phyloP scores from a whole-genome alignment of 2,888 invertebrate species.

The Nomada fucata region DNA sequence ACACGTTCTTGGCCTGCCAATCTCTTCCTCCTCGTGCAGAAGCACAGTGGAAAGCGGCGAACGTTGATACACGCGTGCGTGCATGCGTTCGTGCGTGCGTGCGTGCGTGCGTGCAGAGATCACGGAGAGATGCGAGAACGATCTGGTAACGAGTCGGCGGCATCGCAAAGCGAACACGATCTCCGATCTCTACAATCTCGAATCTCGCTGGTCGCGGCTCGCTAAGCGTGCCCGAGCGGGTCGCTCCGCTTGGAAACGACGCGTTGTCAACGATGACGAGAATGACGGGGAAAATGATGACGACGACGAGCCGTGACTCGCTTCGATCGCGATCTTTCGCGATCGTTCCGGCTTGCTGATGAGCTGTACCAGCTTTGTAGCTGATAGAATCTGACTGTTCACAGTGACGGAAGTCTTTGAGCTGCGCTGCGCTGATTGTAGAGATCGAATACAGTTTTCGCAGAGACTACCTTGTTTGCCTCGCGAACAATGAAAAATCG shows the following conservation, averaged over 20 bases:
- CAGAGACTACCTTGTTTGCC: neutral
- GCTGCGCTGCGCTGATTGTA: neutral
- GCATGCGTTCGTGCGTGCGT: neutral
- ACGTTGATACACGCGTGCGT: slow-evolving; percentile 8
- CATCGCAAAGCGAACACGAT: slow-evolving; percentile 67
- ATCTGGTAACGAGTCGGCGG: slow-evolving; percentile 68
- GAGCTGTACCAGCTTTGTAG: slow-evolving; percentile 8
- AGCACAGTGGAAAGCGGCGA: slow-evolving; percentile 23
- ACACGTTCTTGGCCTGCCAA: neutral
- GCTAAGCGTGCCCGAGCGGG: slow-evolving; percentile 34
- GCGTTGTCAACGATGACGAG: slow-evolving; percentile 47
- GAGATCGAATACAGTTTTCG: neutral
- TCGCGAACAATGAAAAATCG: neutral
- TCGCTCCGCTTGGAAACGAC: slow-evolving; percentile 43
- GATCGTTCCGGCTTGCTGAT: slow-evolving; percentile 38
- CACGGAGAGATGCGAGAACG: slow-evolving; percentile 52
- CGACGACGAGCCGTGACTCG: slow-evolving; percentile 47
- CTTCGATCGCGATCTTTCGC: slow-evolving; percentile 38
- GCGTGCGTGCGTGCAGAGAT: slow-evolving; percentile 47
- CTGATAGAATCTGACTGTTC: slow-evolving; percentile 27
- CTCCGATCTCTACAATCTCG: slow-evolving; percentile 63
- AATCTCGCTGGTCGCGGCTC: slow-evolving; percentile 44
- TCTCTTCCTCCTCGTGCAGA: neutral
- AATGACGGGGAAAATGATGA: slow-evolving; percentile 52
- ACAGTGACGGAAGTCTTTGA: neutral